A percentile compares a stretch with the other conserved stretches of the same genome.
Evolutionary conservation across 2,888 invertebrate genomes (phyloP).

Genomic region (Leptinotarsa peninsularis): DNA sequence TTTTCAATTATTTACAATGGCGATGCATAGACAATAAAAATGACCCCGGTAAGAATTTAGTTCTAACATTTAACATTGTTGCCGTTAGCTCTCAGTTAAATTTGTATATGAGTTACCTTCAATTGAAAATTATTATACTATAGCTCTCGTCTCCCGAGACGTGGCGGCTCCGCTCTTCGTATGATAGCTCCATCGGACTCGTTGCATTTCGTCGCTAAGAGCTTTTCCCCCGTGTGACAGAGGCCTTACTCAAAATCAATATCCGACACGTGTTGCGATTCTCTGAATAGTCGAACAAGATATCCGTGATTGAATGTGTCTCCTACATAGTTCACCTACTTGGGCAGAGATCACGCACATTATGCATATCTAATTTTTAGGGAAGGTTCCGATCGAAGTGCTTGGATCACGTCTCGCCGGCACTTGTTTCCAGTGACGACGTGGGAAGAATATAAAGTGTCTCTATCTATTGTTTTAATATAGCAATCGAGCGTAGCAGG

Average conservation of each 20-base stretch:
- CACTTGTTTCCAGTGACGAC: neutral
- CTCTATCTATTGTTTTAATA: constrained; percentile 2
- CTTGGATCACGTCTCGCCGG: neutral
- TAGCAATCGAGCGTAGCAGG: neutral
- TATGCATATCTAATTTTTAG: constrained; percentile 15
- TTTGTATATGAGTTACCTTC: too few relatives aligned
- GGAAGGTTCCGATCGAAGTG: constrained; percentile 2
- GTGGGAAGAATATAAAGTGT: constrained; percentile 5
- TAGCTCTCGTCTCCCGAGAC: too few relatives aligned
- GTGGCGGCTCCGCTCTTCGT: too few relatives aligned
- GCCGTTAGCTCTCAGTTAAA: too few relatives aligned
- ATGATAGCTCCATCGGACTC: too few relatives aligned
- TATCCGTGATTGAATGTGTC: constrained; percentile 11
- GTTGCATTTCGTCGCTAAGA: too few relatives aligned
- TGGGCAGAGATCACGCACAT: neutral
- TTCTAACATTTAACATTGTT: too few relatives aligned
- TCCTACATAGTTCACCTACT: constrained; percentile 16
- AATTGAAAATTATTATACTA: too few relatives aligned
- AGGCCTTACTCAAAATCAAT: neutral
- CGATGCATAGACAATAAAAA: too few relatives aligned
- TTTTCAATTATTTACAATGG: too few relatives aligned
- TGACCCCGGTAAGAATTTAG: too few relatives aligned
- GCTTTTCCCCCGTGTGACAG: too few relatives aligned
- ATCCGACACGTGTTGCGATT: neutral
- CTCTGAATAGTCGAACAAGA: neutral